These are phyloP conservation scores for Sinodicranocentrus sp. DNA, from an alignment of 2,888 invertebrate species.

Conservation along the genomic window DNA sequence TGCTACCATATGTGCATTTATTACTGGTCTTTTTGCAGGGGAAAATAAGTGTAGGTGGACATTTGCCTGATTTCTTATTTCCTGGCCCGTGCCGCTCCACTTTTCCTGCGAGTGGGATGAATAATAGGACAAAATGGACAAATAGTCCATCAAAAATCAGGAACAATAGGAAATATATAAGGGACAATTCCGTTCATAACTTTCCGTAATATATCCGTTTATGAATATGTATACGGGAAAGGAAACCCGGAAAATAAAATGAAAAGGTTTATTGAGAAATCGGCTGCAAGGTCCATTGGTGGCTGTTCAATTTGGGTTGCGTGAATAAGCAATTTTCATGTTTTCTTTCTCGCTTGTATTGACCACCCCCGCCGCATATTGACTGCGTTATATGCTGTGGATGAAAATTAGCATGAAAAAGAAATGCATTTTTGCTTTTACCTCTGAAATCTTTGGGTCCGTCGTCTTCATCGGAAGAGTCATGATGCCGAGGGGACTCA, in stretches of 20 bases:
- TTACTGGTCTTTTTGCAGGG: neutral
- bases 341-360: neutral
- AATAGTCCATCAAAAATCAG: neutral
- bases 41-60: conserved; percentile 39
- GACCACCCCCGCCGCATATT: conserved; percentile 50
- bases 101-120: conserved; percentile 17
- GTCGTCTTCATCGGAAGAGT: conserved; percentile 75
- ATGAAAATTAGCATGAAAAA: conserved; percentile 13
- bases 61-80: conserved; percentile 40
- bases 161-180: neutral
- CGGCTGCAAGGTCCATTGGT: too few species aligned
- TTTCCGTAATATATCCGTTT: too few species aligned
- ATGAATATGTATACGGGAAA: too few species aligned
- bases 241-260: too few species aligned
- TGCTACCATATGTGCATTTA: neutral
- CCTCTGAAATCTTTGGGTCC: conserved; percentile 76
- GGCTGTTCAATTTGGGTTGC: conserved; percentile 17
- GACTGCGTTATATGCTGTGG: conserved; percentile 8
- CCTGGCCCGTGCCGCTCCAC: conserved; percentile 39
- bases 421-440: conserved; percentile 45
- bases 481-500: conserved; percentile 73
- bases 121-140: neutral
- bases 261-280: too few species aligned
- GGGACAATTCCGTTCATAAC: neutral
- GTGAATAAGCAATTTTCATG: conserved; percentile 6